phyloP scores from a whole-genome alignment of 2,113 vertebrate genomes.

The Eptatretus burgeri region DNA sequence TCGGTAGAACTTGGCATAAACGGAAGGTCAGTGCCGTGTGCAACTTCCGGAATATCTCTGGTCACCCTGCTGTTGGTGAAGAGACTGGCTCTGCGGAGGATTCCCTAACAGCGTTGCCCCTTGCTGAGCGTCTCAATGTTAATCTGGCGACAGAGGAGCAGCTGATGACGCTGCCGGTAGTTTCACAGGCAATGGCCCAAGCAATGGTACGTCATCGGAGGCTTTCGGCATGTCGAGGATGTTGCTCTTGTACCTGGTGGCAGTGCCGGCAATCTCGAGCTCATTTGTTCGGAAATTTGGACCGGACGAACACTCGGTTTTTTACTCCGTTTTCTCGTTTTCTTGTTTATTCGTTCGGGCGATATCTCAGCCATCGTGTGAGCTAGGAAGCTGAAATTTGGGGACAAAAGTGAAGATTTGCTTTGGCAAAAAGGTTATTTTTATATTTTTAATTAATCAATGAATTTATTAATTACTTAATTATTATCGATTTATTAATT shows the following conservation, averaged over 20 bases:
- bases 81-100: background rate
- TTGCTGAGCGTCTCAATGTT: conserved; percentile 61
- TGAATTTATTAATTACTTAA: too few relatives aligned
- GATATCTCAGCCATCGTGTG: too few relatives aligned
- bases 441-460: too few relatives aligned
- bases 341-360: too few relatives aligned
- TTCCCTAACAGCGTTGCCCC: background rate
- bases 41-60: conserved; percentile 63
- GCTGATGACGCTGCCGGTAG: conserved; percentile 79
- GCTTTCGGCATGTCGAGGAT: conserved; percentile 87
- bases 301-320: too few relatives aligned
- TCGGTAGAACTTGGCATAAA: conserved; percentile 11
- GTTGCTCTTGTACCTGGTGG: conserved; percentile 66
- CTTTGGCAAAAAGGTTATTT: too few relatives aligned
- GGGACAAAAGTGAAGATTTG: too few relatives aligned
- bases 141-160: conserved; percentile 80
- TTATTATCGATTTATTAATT: too few relatives aligned
- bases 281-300: conserved; percentile 68
- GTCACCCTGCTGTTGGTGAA: conserved; percentile 20
- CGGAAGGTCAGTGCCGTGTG: conserved; percentile 87
- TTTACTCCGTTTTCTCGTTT: too few relatives aligned
- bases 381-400: too few relatives aligned
- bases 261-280: conserved; percentile 58
- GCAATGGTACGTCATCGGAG: conserved; percentile 78
- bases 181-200: conserved; percentile 43